Base-by-base conservation (phyloP, 92 coral and sea anemone species). In the Blastomussa wellsi region DNA sequence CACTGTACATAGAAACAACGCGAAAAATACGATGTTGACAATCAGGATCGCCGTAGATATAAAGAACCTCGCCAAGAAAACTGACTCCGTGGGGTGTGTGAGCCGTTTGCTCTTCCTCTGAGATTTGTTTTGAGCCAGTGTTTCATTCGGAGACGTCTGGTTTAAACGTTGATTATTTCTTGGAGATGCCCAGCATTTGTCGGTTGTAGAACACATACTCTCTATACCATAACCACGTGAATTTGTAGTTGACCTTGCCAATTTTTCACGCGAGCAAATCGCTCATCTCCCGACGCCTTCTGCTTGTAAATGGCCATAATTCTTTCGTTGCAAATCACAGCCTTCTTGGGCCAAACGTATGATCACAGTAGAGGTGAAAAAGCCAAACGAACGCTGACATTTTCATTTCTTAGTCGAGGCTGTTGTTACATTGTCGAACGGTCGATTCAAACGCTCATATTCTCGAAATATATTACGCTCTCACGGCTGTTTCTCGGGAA, bases 121-220 rank as follows among this genome's bases (percentile, higher is more conserved):
- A 15, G 42, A 12, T 59, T 68, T 80, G 79, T 59, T 35, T 33
- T 69, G 39, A 22, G 77, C 48, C 81, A 72, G 81, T 77, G 87
- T 80, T 67, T 77, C 87, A 36, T 37, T 44, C 3, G 82, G 88
- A 22, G 83, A 76, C 32, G 85, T 83, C 66, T 75, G 80, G 37
- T 57, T 79, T 53, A 59, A 47, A 38, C 77, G 70, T 12, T 84
- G 84, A 68, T 81, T 79, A 14, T 62, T 79, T 52, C 92, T 82
- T 70, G 95, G 92, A 36, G 92, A 86, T 74, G 95, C 95, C 95
- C 95, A 92, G 79, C 92, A 88, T 55, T 88, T 80, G 82, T 88
- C 82, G 39, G 80, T 28, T 33, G 87, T 76, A 48, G 88, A 77
- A 36, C 92, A 89, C 95, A 92, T 92, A 76, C 20, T 76, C 74